Conservation (phyloP, 2,113 vertebrate species). For the Eolophus roseicapilla region DNA sequence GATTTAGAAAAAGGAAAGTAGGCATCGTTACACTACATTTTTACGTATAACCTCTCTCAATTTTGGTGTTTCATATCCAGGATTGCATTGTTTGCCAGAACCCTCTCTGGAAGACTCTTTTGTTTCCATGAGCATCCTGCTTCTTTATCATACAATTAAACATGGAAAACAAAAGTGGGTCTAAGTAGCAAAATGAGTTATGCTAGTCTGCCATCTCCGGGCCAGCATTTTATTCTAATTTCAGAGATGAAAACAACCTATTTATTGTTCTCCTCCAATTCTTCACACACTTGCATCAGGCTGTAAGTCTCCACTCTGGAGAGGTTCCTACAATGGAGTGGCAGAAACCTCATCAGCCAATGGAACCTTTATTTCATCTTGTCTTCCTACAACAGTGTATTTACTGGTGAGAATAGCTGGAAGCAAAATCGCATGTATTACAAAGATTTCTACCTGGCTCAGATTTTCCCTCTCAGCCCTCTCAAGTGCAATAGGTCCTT, state of each 20-base stretch:
- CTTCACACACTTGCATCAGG: not conserved
- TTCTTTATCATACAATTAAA: not conserved
- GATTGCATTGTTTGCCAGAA: not conserved
- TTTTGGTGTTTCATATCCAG: not conserved
- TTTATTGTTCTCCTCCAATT: not conserved
- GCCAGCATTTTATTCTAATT: not conserved
- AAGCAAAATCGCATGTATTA: not conserved
- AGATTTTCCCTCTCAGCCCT: not conserved
- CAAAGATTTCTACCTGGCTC: not conserved
- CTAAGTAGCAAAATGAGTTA: not conserved
- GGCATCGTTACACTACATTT: not conserved
- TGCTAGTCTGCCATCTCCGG: not conserved
- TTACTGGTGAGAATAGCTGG: not conserved
- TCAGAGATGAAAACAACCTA: not conserved
- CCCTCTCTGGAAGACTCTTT: not conserved
- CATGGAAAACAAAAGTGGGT: not conserved
- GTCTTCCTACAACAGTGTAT: fast-evolving
- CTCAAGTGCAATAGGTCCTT: not conserved
- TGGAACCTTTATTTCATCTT: not conserved
- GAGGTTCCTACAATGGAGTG: not conserved
- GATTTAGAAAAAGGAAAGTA: not conserved
- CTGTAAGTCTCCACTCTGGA: not conserved
- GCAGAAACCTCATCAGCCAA: not conserved
- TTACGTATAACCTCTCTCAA: not conserved
- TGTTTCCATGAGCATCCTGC: not conserved